phyloP scores from a whole-genome alignment of 2,888 invertebrate genomes.

The Diachrysia chrysitis region DNA sequence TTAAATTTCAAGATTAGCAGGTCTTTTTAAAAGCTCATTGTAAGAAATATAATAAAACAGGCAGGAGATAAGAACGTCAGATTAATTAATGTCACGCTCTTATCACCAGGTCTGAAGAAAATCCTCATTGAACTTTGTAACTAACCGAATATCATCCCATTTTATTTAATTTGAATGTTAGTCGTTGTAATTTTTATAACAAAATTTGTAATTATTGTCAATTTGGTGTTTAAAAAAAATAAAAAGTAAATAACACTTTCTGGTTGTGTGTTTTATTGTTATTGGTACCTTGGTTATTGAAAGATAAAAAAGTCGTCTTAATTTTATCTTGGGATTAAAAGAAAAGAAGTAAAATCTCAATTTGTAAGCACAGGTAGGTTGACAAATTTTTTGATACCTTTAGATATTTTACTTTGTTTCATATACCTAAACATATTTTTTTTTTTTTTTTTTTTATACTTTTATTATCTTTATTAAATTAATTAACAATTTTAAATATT shows the following conservation, averaged over 20 bases:
- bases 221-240: slow-evolving; percentile 67
- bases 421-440: no score
- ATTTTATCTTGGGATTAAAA: no score
- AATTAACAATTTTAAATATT: no score
- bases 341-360: no score
- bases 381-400: no score
- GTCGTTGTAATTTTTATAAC: slow-evolving; percentile 63
- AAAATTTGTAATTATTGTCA: slow-evolving; percentile 69
- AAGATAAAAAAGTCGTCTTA: no score
- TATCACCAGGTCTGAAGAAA: not conserved
- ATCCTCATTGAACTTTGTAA: not conserved
- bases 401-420: no score
- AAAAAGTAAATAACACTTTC: slow-evolving; percentile 54
- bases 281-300: not conserved
- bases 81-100: not conserved
- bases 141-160: slow-evolving; percentile 20
- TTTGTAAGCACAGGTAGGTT: no score
- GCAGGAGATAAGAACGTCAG: not conserved
- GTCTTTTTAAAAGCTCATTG: not conserved
- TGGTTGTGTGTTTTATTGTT: slow-evolving; percentile 39
- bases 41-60: no score
- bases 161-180: slow-evolving; percentile 48
- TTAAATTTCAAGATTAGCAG: not conserved
- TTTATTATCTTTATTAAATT: no score
- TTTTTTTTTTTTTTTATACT: no score